phyloP scores from a whole-genome alignment of 1,140 invertebrate genomes.

The Callitettix versicolor region DNA sequence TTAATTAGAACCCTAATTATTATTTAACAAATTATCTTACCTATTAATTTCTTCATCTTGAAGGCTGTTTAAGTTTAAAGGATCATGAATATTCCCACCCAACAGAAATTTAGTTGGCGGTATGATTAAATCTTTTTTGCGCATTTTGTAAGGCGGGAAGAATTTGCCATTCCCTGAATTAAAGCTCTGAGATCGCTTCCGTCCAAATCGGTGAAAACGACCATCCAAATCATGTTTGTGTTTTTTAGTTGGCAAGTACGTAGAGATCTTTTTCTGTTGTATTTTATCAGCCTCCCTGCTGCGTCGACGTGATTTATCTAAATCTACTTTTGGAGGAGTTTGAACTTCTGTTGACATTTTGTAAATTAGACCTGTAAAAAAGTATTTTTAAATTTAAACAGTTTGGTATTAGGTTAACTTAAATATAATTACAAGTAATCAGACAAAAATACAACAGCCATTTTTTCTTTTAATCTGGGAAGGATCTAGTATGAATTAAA shows the following conservation, averaged over 20 bases:
- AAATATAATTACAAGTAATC: too few relatives aligned
- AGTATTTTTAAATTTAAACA: too few relatives aligned
- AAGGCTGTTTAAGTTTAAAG: conserved; percentile 85
- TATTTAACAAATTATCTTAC: conserved; percentile 13
- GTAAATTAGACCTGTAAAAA: conserved; percentile 4
- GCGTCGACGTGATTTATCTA: conserved; percentile 4
- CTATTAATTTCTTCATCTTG: conserved; percentile 78
- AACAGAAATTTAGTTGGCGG: conserved; percentile 87
- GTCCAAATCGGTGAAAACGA: background rate
- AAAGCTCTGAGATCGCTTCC: conserved; percentile 12
- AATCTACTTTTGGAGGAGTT: background rate
- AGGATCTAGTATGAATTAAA: too few relatives aligned
- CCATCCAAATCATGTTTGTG: conserved; percentile 12
- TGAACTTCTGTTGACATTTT: conserved; percentile 7
- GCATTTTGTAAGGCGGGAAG: conserved; percentile 41
- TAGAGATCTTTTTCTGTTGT: conserved; percentile 1
- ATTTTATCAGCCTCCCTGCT: conserved; percentile 7
- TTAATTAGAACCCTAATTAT: background rate
- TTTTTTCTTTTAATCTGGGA: too few relatives aligned
- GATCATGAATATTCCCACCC: conserved; percentile 90
- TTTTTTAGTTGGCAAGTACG: conserved; percentile 8
- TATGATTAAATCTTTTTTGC: conserved; percentile 54
- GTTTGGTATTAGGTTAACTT: too few relatives aligned
- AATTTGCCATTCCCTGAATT: conserved; percentile 16
- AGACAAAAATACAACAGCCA: too few relatives aligned